Conservation (phyloP, 2,888 invertebrate genomes). For the Colostygia pectinataria region DNA sequence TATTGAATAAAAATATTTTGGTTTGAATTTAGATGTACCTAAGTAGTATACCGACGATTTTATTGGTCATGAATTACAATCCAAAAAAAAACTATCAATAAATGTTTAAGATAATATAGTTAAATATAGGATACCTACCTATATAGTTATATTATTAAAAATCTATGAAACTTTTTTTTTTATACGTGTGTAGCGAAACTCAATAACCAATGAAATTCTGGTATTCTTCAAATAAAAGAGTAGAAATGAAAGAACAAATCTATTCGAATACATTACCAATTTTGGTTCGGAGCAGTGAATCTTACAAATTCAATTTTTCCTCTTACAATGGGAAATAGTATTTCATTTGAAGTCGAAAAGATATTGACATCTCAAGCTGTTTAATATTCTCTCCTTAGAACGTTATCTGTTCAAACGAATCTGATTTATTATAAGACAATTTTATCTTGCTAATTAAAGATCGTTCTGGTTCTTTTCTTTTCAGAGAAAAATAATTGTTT, state of each 20-base stretch:
- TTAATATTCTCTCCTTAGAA: constrained; percentile 24
- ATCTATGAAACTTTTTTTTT: too few relatives aligned
- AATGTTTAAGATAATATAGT: too few relatives aligned
- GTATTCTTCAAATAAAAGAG: neutral
- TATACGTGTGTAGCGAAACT: too few relatives aligned
- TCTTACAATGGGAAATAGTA: constrained; percentile 18
- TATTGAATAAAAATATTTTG: too few relatives aligned
- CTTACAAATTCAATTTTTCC: constrained; percentile 20
- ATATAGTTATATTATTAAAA: too few relatives aligned
- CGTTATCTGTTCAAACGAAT: constrained; percentile 34
- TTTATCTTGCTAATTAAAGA: constrained; percentile 1
- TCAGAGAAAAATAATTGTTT: too few relatives aligned
- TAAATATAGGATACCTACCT: too few relatives aligned
- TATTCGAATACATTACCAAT: constrained; percentile 3
- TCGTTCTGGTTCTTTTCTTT: too few relatives aligned
- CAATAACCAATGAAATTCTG: neutral
- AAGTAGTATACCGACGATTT: too few relatives aligned
- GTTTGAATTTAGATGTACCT: too few relatives aligned
- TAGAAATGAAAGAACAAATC: constrained; percentile 7
- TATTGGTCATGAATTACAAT: too few relatives aligned
- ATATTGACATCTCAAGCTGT: constrained; percentile 13
- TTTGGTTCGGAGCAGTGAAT: constrained; percentile 19
- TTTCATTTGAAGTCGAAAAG: constrained; percentile 20
- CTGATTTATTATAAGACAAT: neutral
- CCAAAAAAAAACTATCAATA: too few relatives aligned